Evolutionary conservation across 2,888 invertebrate species (phyloP).

Genomic region (Xylota segnis): DNA sequence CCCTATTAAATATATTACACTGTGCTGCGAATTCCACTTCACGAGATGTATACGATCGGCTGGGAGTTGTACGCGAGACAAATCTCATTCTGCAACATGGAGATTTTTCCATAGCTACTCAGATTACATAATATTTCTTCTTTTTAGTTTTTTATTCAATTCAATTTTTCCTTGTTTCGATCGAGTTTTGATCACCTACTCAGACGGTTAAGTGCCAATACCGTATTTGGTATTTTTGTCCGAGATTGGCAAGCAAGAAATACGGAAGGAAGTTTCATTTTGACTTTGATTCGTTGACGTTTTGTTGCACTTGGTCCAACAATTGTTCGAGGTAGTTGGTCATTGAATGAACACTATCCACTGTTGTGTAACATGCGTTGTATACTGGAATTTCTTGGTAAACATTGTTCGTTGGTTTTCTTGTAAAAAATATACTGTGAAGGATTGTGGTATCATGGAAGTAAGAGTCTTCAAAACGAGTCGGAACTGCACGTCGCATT

Average conservation of each 20-base stretch:
- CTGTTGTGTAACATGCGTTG: not conserved
- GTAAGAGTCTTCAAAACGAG: no score
- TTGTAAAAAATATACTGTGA: no score
- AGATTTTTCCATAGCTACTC: slow-evolving; percentile 43
- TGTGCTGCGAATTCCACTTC: slow-evolving; percentile 34
- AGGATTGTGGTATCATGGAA: no score
- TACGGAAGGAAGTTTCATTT: slow-evolving; percentile 62
- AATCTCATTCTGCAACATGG: slow-evolving; percentile 45
- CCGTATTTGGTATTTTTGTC: slow-evolving; percentile 10
- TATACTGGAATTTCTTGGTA: not conserved
- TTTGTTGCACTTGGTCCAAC: slow-evolving; percentile 37
- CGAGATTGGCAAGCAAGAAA: slow-evolving; percentile 24
- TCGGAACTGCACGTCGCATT: no score
- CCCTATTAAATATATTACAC: slow-evolving; percentile 21
- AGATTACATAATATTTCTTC: slow-evolving; percentile 59
- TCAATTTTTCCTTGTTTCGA: slow-evolving; percentile 51
- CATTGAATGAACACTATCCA: not conserved
- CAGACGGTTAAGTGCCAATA: slow-evolving; percentile 39
- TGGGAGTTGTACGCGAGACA: slow-evolving; percentile 33
- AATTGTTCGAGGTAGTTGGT: slow-evolving; percentile 29
- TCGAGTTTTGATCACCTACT: slow-evolving; percentile 58
- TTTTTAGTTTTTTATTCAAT: slow-evolving; percentile 34
- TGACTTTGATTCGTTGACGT: slow-evolving; percentile 40
- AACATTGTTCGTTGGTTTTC: not conserved
- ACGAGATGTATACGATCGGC: slow-evolving; percentile 33